Conservation (phyloP, 2,113 vertebrate species). For the Oostethus manadensis region DNA sequence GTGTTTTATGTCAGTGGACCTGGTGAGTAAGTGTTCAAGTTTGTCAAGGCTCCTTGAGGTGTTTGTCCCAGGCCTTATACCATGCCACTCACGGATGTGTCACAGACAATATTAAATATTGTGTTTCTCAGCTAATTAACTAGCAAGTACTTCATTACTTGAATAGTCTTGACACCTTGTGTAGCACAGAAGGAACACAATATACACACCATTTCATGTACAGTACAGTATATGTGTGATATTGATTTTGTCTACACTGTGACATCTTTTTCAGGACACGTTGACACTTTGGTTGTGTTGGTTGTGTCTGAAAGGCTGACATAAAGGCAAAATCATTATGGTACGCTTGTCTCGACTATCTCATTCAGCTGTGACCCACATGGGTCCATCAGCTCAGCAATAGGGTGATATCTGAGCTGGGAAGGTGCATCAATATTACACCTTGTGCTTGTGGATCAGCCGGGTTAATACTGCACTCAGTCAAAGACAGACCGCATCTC, state of each 20-base stretch:
- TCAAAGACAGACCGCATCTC: slow-evolving; percentile 11
- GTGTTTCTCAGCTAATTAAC: neutral
- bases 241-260: slow-evolving; percentile 47
- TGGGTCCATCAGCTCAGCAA: slow-evolving; percentile 9
- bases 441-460: slow-evolving; percentile 4
- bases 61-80: neutral
- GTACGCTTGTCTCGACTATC: slow-evolving; percentile 21
- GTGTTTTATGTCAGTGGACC: neutral
- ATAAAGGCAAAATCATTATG: slow-evolving; percentile 12
- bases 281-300: slow-evolving; percentile 36
- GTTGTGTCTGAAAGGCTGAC: slow-evolving; percentile 32
- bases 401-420: slow-evolving; percentile 12
- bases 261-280: slow-evolving; percentile 27
- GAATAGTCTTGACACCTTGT: slow-evolving; percentile 4
- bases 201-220: slow-evolving; percentile 7
- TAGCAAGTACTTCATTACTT: neutral
- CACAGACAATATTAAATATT: neutral
- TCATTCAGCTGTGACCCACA: slow-evolving; percentile 14
- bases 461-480: slow-evolving; percentile 15
- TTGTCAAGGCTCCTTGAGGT: neutral
- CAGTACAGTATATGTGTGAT: slow-evolving; percentile 17
- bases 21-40: neutral
- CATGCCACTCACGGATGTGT: no score
- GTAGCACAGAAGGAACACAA: slow-evolving; percentile 20
- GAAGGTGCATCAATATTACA: slow-evolving; percentile 16